Evolutionary conservation across 37 sponge, comb jelly and placozoan genomes (phyloP), one percentile per base, ranked within the genome.

Genomic region (Cladorhizidae sp.): DNA sequence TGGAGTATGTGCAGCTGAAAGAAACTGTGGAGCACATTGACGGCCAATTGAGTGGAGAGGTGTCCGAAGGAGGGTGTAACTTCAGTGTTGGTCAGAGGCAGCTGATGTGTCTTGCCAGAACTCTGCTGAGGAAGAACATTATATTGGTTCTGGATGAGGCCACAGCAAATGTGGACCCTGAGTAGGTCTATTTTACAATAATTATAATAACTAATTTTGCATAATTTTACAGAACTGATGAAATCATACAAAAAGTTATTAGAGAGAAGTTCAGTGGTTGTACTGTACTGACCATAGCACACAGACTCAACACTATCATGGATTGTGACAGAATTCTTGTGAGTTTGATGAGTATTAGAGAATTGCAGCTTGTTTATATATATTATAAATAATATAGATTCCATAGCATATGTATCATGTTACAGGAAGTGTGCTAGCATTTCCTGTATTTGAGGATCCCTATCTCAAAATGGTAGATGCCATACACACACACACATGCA

Each of bases 211-310:
- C 11, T 69, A 14, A 12, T 37, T 69, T 8, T 38, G n/a, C n/a
- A n/a, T n/a, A n/a, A n/a, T n/a, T 17, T 51, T 29, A 42, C 67
- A 92, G 93, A 70, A 97, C 98, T 73, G 98, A 97, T 86, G 91
- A 64, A 15, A 87, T 93, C 17, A 95, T 98, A 23, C 98, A 98
- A 81, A 23, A 80, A 58, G 90, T 91, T 6, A 87, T 98, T 12
- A 67, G 96, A 12, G 81, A 85, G 40, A 70, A 80, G 79, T 98
- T 98, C 67, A 26, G 39, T 37, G 91, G 90, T 40, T 90, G 96
- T 41, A 98, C 98, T 23, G 86, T 95, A 7, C 76, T 98, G n/a
- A 98, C 98, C 42, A 92, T 97, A 26, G 98, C 98, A 32, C 98
- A 97, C 52, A 79, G 98, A 21, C 83, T 97, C 40, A 90, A 97